A percentile compares a stretch with the other conserved stretches of the same genome.
Conservation (phyloP, 2,888 invertebrate genomes). For the Liodrosophila aerea region DNA sequence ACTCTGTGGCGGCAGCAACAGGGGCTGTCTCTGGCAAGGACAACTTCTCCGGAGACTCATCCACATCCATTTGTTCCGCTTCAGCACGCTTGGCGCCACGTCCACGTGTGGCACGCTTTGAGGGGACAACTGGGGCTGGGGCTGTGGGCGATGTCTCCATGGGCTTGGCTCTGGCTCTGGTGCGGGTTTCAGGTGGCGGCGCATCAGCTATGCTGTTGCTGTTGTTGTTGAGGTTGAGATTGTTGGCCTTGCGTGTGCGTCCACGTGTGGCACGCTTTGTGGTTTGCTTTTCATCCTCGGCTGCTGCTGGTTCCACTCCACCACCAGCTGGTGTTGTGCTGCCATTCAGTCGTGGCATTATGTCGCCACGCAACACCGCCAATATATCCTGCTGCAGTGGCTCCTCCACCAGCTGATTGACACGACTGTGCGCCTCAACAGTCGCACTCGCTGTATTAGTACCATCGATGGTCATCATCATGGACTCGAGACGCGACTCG, state of each 20-base stretch:
- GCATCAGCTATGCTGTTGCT: conserved; percentile 12
- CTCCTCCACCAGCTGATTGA: conserved; percentile 35
- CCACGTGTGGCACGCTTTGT: conserved; percentile 71
- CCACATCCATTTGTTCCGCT: conserved; percentile 44
- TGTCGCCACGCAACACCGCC: conserved; percentile 78
- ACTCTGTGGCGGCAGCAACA: conserved; percentile 24
- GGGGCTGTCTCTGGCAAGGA: conserved; percentile 16
- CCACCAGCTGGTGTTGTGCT: not conserved
- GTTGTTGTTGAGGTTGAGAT: too few relatives aligned
- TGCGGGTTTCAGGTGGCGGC: conserved; percentile 29
- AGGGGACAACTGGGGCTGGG: conserved; percentile 28
- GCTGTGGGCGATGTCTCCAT: conserved; percentile 22
- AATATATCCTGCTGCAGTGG: conserved; percentile 73
- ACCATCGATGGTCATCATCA: conserved; percentile 79
- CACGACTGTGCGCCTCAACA: conserved; percentile 23
- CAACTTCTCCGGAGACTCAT: conserved; percentile 40
- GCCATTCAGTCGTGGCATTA: conserved; percentile 46
- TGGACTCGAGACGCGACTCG: conserved; percentile 81
- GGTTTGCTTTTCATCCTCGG: conserved; percentile 29
- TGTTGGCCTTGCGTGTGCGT: conserved; percentile 46
- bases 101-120: conserved; percentile 62
- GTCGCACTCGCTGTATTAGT: conserved; percentile 6
- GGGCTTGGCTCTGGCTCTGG: conserved; percentile 35
- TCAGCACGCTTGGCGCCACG: conserved; percentile 40
- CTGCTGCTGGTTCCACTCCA: conserved; percentile 3